Base-by-base conservation (phyloP, 2,113 vertebrate genomes). In the Tragelaphus imberbis region DNA sequence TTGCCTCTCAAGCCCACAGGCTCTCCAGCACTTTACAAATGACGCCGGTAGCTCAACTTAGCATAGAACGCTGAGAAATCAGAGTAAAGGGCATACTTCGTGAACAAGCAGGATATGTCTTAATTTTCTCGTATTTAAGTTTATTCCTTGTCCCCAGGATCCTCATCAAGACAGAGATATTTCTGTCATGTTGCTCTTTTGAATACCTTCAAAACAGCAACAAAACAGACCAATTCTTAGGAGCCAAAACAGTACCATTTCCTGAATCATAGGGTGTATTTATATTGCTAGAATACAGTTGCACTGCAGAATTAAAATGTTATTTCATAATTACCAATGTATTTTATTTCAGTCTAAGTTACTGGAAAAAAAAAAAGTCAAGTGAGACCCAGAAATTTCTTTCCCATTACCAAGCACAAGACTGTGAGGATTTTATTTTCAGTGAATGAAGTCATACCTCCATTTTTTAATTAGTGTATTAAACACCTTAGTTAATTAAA, bases 181-280 rank as follows among this genome's bases (percentile, higher is more conserved):
- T 77, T 40, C 68, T 28, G 12, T 59, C 1, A 0, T 44, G 2
- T 11, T 77, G 16, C n/a, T 84, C 75, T 30, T 63, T 30, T 51
- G 79, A 65, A 82, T 90, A 6, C 53, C 87, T 89, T 61, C 55
- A 25, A 65, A 90, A 47, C 84, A 94, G 36, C 7, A 56, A 6
- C 44, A 44, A 63, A 59, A 36, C 1, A 55, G 55, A n/a, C 23
- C 47, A 40, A 56, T 86, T 77, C 44, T 65, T 58, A 53, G 58
- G 84, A 40, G 55, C 82, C 95, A 49, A 80, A 25, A 2, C 0
- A 0, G 3, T n/a, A 23, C 27, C 8, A 1, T 79, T 90, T 97
- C 90, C 97, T 95, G 92, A 92, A 95, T 97, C 23, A 85, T 36
- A 97, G 53, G 8, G 91, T 17, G 16, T 88, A 61, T 90, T 27